Conservation (phyloP, 2,888 invertebrate species). For the Tetragonisca angustula region DNA sequence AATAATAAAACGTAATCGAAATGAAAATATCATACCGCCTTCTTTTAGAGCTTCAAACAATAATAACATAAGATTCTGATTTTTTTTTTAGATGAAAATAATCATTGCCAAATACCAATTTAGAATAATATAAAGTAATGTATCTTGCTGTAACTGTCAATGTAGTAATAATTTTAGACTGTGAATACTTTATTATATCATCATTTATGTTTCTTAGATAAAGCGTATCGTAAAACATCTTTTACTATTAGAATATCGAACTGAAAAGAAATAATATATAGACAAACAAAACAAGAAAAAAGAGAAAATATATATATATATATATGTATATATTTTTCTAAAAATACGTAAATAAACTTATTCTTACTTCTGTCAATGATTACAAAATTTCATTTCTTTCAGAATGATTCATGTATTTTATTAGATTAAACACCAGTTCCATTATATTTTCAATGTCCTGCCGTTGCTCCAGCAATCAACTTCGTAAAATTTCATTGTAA, state of each 20-base stretch:
- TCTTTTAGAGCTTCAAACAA: conserved; percentile 77
- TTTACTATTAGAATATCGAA: too few relatives aligned
- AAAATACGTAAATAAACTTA: too few relatives aligned
- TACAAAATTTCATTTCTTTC: too few relatives aligned
- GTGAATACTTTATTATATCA: conserved; percentile 83
- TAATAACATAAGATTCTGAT: conserved; percentile 73
- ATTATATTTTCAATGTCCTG: too few relatives aligned
- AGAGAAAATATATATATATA: too few relatives aligned
- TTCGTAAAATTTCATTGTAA: too few relatives aligned
- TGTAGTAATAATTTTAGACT: conserved; percentile 83
- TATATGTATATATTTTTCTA: neutral
- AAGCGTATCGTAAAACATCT: conserved; percentile 72
- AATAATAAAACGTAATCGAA: neutral
- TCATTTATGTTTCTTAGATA: conserved; percentile 84
- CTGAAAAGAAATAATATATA: too few relatives aligned
- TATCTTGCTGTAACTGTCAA: conserved; percentile 81
- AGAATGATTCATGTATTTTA: too few relatives aligned
- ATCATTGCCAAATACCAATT: conserved; percentile 5
- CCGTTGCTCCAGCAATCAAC: too few relatives aligned
- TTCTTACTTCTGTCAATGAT: too few relatives aligned
- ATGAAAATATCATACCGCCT: conserved; percentile 78
- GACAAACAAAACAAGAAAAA: neutral
- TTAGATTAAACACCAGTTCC: too few relatives aligned
- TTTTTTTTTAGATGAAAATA: conserved; percentile 36
- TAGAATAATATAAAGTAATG: conserved; percentile 47